A percentile compares a stretch with the other conserved stretches of the same genome.
phyloP scores from a whole-genome alignment of 92 coral and sea anemone genomes.

The Heliopora coerulea region DNA sequence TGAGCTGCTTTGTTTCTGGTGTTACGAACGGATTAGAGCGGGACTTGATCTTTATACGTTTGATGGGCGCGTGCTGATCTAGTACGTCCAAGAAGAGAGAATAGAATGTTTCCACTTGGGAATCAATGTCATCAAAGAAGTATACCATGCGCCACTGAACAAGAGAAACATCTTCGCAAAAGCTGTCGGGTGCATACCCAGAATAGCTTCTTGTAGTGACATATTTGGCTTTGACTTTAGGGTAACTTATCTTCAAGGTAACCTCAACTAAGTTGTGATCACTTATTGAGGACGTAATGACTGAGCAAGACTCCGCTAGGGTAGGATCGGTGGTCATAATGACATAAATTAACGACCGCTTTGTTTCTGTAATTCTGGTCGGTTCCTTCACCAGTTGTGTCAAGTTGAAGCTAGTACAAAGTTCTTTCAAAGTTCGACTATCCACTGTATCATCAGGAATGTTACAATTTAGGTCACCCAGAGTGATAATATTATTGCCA shows the following conservation, averaged over 20 bases:
- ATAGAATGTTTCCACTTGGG: too few species aligned
- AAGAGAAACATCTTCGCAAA: too few species aligned
- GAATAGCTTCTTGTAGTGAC: neutral
- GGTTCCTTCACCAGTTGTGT: neutral
- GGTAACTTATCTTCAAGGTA: neutral
- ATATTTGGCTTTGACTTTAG: neutral
- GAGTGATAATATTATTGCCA: neutral
- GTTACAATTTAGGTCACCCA: slow-evolving; percentile 9
- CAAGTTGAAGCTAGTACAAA: neutral
- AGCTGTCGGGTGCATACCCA: neutral
- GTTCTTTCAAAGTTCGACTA: neutral
- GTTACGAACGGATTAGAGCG: too few species aligned
- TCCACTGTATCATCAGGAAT: neutral
- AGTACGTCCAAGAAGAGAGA: too few species aligned
- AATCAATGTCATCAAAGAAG: too few species aligned
- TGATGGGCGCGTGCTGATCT: too few species aligned
- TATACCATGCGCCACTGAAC: too few species aligned
- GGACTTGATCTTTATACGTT: too few species aligned
- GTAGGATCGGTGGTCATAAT: neutral
- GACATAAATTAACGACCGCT: neutral
- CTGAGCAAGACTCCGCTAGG: neutral
- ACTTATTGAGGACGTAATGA: neutral
- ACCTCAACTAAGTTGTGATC: neutral
- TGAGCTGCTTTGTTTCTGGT: too few species aligned
- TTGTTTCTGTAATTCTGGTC: neutral